Conservation (phyloP, 1,140 invertebrate species). For the Nephila pilipes region DNA sequence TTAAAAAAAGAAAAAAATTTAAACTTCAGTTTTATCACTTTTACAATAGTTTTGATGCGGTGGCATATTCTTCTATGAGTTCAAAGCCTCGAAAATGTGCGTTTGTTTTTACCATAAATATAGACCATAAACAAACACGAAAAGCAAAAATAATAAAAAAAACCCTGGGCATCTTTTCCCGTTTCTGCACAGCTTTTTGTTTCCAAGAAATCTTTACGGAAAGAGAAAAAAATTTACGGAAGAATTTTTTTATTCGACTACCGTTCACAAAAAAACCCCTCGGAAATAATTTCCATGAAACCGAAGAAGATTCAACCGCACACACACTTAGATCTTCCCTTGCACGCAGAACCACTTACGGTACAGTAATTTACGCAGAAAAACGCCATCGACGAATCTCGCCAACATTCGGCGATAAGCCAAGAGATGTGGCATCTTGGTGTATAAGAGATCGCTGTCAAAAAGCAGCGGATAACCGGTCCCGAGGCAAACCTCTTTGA, state of each 20-base stretch:
- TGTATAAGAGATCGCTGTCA: conserved; percentile 34
- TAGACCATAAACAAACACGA: not conserved
- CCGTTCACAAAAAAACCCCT: not conserved
- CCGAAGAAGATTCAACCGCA: conserved; percentile 20
- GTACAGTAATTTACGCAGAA: conserved; percentile 48
- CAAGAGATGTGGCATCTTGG: not conserved
- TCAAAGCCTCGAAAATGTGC: not conserved
- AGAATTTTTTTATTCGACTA: not conserved
- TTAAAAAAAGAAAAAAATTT: too few species aligned
- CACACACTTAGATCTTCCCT: not conserved
- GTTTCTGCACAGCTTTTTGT: not conserved
- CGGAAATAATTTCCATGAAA: conserved; percentile 29
- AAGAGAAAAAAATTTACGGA: not conserved
- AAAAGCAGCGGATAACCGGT: conserved; percentile 41
- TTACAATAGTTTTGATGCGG: not conserved
- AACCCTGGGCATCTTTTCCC: not conserved
- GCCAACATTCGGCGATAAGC: conserved; percentile 56
- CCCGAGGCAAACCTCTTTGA: conserved; percentile 62
- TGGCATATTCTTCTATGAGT: not conserved
- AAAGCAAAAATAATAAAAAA: not conserved
- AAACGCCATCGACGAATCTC: conserved; percentile 27
- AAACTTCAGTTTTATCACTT: not conserved
- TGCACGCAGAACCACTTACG: conserved; percentile 7
- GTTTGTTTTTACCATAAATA: not conserved
- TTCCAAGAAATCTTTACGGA: conserved; percentile 27